Evolutionary conservation across 2,888 invertebrate species (phyloP).

Genomic region (Thereva unica): DNA sequence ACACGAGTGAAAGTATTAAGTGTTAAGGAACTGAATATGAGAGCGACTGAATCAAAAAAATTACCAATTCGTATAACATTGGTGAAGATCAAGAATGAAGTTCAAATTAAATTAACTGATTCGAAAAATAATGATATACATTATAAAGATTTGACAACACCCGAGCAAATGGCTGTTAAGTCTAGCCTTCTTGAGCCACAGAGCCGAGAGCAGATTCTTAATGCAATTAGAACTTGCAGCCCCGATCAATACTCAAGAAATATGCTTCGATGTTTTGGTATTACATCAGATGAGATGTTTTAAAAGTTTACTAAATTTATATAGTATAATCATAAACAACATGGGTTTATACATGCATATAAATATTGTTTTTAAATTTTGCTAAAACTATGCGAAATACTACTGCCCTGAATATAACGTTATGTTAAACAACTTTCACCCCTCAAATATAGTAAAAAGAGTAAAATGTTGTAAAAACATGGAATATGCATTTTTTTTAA

Average conservation of each 20-base stretch:
- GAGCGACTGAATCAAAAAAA: not conserved
- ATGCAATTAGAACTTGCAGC: not conserved
- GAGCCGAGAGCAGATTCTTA: not conserved
- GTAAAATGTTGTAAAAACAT: no score
- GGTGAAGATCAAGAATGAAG: conserved; percentile 13
- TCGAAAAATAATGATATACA: conserved; percentile 13
- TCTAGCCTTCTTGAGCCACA: conserved; percentile 4
- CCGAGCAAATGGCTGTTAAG: conserved; percentile 16
- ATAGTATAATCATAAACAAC: not conserved
- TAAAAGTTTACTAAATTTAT: not conserved
- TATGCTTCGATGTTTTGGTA: conserved; percentile 3
- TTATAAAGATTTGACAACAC: not conserved
- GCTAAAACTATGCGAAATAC: no score
- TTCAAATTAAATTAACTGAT: conserved; percentile 25
- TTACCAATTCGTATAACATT: conserved; percentile 22
- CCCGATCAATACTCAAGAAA: conserved; percentile 8
- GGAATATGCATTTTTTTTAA: no score
- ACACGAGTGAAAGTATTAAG: conserved; percentile 10
- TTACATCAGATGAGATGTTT: conserved; percentile 1
- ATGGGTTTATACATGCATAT: no score
- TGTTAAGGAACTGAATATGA: conserved; percentile 10
- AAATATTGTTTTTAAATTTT: no score
- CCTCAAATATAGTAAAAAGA: no score
- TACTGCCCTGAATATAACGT: no score
- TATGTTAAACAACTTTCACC: no score